Percentiles rank a stretch among this genome's conserved stretches.
Conservation (phyloP, 23 tunicate genomes). For the Ascidia mentula region DNA sequence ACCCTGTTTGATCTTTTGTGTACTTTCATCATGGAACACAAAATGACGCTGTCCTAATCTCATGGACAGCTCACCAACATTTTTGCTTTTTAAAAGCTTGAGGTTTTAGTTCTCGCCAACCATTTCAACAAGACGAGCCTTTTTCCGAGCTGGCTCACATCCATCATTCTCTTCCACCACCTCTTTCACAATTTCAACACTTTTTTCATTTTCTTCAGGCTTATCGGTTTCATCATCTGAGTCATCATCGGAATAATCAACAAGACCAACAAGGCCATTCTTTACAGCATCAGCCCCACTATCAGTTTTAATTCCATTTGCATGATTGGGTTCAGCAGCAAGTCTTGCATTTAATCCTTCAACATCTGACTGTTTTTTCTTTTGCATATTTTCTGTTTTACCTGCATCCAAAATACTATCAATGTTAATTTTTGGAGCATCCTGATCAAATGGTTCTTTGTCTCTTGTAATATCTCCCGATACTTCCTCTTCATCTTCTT, state of each 20-base stretch:
- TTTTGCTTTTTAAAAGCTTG: not conserved
- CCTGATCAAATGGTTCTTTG: conserved; percentile 47
- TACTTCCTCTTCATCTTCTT: conserved; percentile 63
- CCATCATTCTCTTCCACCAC: not conserved
- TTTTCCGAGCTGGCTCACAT: conserved; percentile 61
- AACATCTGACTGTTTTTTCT: not conserved
- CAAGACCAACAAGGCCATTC: conserved; percentile 72
- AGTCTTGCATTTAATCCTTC: not conserved
- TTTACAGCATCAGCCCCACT: conserved; percentile 20
- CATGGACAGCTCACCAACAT: not conserved
- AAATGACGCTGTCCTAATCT: not conserved
- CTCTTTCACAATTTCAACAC: not conserved
- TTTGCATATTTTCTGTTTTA: conserved; percentile 12
- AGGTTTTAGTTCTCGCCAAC: conserved; percentile 30
- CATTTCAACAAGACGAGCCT: conserved; percentile 44
- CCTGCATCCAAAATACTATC: conserved; percentile 71
- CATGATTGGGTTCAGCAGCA: conserved; percentile 2
- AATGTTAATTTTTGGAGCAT: conserved; percentile 76
- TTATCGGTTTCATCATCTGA: conserved; percentile 63
- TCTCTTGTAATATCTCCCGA: not conserved
- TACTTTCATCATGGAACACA: no score
- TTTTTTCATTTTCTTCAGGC: not conserved
- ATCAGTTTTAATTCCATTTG: conserved; percentile 8
- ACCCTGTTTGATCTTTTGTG: no score
- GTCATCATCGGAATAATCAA: conserved; percentile 92